Evolutionary conservation across 2,888 invertebrate genomes (phyloP).

Genomic region (Eledone cirrhosa): DNA sequence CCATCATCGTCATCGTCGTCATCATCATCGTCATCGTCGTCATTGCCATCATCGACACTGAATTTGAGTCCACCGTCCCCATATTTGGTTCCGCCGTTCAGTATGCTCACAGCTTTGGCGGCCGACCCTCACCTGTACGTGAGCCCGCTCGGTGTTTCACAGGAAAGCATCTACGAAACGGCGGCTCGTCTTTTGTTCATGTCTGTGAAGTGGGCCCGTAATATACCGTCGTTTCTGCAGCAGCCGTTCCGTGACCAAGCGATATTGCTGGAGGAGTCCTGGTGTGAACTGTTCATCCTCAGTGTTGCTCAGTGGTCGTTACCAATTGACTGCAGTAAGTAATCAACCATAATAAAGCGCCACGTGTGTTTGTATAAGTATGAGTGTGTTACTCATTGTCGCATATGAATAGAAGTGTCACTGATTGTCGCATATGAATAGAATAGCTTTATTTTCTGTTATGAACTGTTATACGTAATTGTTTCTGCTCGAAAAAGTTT

Average conservation of each 20-base stretch:
- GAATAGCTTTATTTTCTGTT: too few relatives aligned
- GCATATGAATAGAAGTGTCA: background rate
- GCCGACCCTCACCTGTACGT: slow-evolving; percentile 21
- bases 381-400: too few relatives aligned
- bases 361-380: too few relatives aligned
- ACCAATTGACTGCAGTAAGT: slow-evolving; percentile 77
- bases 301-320: slow-evolving; percentile 85
- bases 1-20: background rate
- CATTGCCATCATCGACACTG: background rate
- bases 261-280: slow-evolving; percentile 79
- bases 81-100: background rate
- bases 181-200: slow-evolving; percentile 78
- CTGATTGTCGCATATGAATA: background rate
- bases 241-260: slow-evolving; percentile 78
- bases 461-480: too few relatives aligned
- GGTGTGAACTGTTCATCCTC: slow-evolving; percentile 84
- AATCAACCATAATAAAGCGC: too few relatives aligned
- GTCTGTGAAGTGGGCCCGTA: slow-evolving; percentile 82
- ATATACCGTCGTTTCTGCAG: slow-evolving; percentile 80
- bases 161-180: slow-evolving; percentile 65
- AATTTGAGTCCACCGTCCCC: slow-evolving; percentile 16
- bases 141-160: slow-evolving; percentile 31
- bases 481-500: too few relatives aligned
- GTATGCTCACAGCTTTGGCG: background rate
- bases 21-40: slow-evolving; percentile 1